Percentiles rank a stretch among this genome's conserved stretches.
Evolutionary conservation across 2,888 invertebrate species (phyloP).

Genomic region (Nephrotoma flavescens): DNA sequence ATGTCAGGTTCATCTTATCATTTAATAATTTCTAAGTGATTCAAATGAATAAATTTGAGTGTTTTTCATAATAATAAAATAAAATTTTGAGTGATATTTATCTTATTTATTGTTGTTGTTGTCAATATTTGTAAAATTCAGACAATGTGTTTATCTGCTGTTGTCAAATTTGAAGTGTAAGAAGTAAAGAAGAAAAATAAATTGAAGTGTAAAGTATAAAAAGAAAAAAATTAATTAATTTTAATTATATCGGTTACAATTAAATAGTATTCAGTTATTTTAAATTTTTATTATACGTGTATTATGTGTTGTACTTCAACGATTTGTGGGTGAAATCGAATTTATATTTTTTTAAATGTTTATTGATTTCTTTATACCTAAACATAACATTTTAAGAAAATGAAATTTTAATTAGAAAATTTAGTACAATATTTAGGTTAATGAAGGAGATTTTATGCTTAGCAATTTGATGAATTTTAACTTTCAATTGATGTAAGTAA

Average conservation of each 20-base stretch:
- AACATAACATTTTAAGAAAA: neutral
- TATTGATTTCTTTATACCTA: neutral
- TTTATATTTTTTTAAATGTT: neutral
- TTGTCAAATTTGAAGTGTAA: neutral
- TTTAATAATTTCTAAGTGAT: neutral
- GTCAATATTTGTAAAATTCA: neutral
- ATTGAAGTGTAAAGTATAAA: neutral
- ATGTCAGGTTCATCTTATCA: neutral
- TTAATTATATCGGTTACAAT: neutral
- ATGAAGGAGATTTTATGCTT: neutral
- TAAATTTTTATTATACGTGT: neutral
- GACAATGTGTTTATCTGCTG: neutral
- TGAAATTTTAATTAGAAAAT: neutral
- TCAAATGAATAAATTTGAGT: neutral
- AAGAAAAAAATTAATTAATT: neutral
- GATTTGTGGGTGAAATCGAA: neutral
- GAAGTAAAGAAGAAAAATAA: neutral
- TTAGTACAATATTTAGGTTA: neutral
- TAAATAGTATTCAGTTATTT: neutral
- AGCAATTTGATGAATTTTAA: neutral
- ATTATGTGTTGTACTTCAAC: neutral
- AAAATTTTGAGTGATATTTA: neutral
- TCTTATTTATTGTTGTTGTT: neutral
- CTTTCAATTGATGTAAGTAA: neutral
- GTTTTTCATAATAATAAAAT: neutral